Conservation (phyloP, 2,797 vertebrate genomes). For the Furcifer pardalis region DNA sequence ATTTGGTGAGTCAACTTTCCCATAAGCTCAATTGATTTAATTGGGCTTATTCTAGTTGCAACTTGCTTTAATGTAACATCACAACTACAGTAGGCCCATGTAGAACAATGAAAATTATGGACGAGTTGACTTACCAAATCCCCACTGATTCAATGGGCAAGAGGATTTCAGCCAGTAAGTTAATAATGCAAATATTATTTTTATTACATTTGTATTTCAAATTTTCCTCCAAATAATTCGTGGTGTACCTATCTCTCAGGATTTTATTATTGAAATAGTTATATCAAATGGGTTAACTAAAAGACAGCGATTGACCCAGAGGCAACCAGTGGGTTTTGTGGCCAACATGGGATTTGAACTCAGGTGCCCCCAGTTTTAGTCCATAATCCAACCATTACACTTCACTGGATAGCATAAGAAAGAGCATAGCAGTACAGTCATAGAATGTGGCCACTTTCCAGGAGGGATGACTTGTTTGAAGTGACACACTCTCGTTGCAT, state of each 20-base stretch:
- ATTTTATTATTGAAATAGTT: background rate
- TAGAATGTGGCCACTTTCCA: background rate
- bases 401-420: background rate
- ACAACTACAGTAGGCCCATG: too few relatives aligned
- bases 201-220: too few relatives aligned
- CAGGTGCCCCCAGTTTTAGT: background rate
- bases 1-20: too few relatives aligned
- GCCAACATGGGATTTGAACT: background rate
- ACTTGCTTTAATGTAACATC: too few relatives aligned
- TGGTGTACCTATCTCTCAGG: background rate
- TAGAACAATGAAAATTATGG: too few relatives aligned
- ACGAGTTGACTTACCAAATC: too few relatives aligned
- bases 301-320: background rate
- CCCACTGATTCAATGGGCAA: too few relatives aligned
- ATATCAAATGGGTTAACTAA: background rate
- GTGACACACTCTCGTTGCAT: background rate
- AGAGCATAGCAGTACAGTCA: background rate
- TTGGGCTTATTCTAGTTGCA: too few relatives aligned
- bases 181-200: background rate
- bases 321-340: background rate
- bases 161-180: too few relatives aligned
- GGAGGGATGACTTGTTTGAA: background rate
- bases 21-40: too few relatives aligned
- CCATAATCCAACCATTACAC: background rate
- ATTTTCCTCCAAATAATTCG: background rate